These are phyloP conservation scores for Falco punctatus DNA, from an alignment of 2,113 vertebrate species.

Conservation along the genomic window DNA sequence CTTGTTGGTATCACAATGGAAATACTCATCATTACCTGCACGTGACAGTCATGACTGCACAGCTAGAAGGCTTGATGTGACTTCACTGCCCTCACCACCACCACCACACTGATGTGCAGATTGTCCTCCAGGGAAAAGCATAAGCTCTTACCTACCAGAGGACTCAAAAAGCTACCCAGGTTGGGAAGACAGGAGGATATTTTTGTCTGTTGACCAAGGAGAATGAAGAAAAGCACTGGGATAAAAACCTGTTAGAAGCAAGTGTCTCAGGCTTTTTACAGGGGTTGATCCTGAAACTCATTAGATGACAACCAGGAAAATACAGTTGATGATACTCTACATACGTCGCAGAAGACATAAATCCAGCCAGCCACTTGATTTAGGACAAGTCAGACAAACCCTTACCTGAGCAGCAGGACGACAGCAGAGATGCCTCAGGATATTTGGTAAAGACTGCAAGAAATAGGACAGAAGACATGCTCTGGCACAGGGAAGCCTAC, in stretches of 20 bases:
- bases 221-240: neutral
- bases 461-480: neutral
- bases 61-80: neutral
- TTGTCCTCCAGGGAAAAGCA: neutral
- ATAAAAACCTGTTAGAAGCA: neutral
- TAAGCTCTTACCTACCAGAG: neutral
- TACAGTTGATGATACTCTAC: neutral
- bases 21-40: neutral
- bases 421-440: neutral
- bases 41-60: fast-evolving
- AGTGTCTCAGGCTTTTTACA: neutral
- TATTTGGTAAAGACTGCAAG: neutral
- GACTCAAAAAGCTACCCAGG: neutral
- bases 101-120: too few species aligned
- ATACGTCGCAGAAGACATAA: neutral
- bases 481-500: neutral
- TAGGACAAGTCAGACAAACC: neutral
- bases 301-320: neutral
- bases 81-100: neutral
- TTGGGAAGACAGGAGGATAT: neutral
- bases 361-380: neutral
- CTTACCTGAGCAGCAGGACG: neutral
- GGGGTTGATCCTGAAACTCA: neutral
- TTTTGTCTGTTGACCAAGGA: neutral
- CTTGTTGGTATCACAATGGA: neutral